Evolutionary conservation across 2,888 invertebrate genomes (phyloP), one percentile per base, ranked within the genome.

Genomic region (Augochlorella aurata): DNA sequence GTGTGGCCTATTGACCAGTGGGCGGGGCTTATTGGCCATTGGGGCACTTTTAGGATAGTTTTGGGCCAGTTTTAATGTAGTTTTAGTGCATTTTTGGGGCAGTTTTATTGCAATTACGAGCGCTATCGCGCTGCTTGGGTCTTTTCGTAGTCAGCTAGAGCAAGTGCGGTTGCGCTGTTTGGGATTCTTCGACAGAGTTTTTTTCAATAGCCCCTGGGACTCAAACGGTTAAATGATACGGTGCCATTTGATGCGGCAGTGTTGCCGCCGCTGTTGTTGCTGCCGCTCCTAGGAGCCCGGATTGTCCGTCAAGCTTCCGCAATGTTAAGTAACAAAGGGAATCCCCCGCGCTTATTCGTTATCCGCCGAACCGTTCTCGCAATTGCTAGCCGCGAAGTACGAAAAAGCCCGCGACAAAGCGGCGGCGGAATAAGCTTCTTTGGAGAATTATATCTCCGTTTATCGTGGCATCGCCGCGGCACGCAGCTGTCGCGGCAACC

Each of bases 381-480:
- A 2, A n/a, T 8, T 38, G 38, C 63, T 2, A 18, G 14, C 47
- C 47, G 5, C 54, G 5, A 49, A 21, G 45, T 10, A 69, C n/a
- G 73, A 72, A 84, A 86, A 86, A 29, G 16, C 24, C 24, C 24
- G 0, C 2, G 29, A 29, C 61, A 16, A 61, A 61, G 61, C 16
- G 10, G 16, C 24, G 14, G 1, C 16, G 16, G 61, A 29, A 29
- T 61, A 61, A 61, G 29, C 61, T 61, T 2, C 12, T 61, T 61
- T 61, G 16, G 16, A 8, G 24, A 29, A 29, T 61, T 16, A 54
- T 21, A 54, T 21, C 21, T 14, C 54, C 21, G 54, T 61, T 61
- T 61, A 61, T 29, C 24, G 0, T 21, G 21, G 14, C 16, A 7
- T 29, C 47, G 10, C 5, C 47, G 47, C 47, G 12, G 47, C 8